phyloP scores from a whole-genome alignment of 2,113 vertebrate species.

The Pardalotus punctatus region DNA sequence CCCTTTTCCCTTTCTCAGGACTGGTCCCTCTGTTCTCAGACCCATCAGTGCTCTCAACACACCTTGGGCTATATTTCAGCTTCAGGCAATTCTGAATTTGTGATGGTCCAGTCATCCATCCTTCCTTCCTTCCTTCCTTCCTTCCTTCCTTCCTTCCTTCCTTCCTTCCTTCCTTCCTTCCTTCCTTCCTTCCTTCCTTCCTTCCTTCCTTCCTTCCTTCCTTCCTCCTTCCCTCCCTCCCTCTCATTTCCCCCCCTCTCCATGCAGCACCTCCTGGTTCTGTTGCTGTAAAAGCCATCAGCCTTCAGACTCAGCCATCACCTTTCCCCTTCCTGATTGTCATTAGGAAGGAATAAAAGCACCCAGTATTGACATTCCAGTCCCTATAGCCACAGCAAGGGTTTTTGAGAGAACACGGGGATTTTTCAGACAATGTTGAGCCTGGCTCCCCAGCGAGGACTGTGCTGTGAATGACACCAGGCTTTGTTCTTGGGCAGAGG shows the following conservation, averaged over 20 bases:
- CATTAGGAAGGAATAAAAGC: not conserved
- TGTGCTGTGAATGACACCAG: not conserved
- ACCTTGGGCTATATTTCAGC: not conserved
- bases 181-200: not conserved
- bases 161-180: no score
- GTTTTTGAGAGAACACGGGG: fast-evolving
- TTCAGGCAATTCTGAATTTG: not conserved
- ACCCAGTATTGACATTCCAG: fast-evolving
- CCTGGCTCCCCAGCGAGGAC: not conserved
- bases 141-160: no score
- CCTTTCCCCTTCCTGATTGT: not conserved
- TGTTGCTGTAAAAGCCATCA: not conserved
- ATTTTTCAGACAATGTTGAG: not conserved
- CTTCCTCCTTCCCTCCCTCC: no score
- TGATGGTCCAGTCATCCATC: not conserved
- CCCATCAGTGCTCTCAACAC: not conserved
- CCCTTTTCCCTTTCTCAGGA: not conserved
- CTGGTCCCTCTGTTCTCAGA: not conserved
- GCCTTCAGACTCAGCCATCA: not conserved
- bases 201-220: not conserved
- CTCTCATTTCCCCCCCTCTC: not conserved
- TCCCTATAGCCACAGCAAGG: not conserved
- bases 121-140: no score
- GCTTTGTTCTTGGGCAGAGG: not conserved
- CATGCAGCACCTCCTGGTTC: not conserved